Percentiles rank a stretch among this genome's conserved stretches.
phyloP scores from a whole-genome alignment of 2,797 vertebrate species.

The Coregonus sp. region DNA sequence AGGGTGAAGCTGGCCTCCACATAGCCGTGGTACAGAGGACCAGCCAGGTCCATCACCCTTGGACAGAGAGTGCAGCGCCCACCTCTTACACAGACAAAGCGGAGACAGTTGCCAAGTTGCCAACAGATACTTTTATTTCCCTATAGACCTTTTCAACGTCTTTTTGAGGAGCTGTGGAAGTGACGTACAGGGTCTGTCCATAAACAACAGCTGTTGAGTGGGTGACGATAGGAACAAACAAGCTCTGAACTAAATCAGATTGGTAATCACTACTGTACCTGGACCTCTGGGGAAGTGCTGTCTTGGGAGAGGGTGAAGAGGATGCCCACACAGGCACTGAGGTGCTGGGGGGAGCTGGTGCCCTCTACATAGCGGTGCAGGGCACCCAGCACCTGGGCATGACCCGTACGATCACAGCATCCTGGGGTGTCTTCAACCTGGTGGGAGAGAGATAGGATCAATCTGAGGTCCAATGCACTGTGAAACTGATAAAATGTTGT shows the following conservation, averaged over 20 bases:
- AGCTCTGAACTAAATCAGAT: background rate
- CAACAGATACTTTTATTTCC: background rate
- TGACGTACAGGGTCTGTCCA: no score
- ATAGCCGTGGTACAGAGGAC: constrained; percentile 81
- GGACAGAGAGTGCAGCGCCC: constrained; percentile 90
- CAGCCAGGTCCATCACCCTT: constrained; percentile 83
- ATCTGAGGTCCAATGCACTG: background rate
- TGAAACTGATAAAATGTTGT: background rate
- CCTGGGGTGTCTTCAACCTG: constrained; percentile 87
- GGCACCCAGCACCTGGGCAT: constrained; percentile 85
- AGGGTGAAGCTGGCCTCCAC: constrained; percentile 84
- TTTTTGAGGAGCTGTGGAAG: background rate
- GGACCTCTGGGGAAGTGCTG: constrained; percentile 88
- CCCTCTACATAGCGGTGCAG: constrained; percentile 87
- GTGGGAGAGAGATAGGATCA: background rate
- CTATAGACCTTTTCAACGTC: background rate
- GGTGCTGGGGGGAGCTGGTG: constrained; percentile 82
- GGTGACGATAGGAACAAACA: background rate
- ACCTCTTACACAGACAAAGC: constrained; percentile 72
- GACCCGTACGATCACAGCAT: constrained; percentile 87
- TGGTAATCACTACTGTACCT: constrained; percentile 62
- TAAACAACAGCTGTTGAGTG: no score
- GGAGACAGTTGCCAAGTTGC: background rate
- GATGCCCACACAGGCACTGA: constrained; percentile 86
- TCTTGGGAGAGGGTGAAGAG: constrained; percentile 92